A percentile compares a stretch with the other conserved stretches of the same genome.
These are phyloP conservation scores for Papilio polytes DNA, from an alignment of 1,140 invertebrate species.

Conservation along the genomic window DNA sequence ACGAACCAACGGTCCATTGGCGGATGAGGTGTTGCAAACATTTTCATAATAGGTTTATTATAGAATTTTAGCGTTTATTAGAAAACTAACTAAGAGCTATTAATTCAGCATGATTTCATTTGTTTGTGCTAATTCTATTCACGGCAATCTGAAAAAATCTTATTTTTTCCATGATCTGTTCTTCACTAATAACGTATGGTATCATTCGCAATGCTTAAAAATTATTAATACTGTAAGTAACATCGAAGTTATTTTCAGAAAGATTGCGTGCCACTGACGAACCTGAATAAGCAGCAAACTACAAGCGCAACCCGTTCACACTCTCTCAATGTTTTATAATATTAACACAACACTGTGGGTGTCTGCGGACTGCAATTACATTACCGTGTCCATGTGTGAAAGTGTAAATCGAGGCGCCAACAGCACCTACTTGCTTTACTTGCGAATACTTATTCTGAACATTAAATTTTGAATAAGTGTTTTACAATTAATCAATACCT, in stretches of 20 bases:
- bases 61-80: background rate
- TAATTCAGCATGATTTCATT: constrained; percentile 16
- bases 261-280: constrained; percentile 59
- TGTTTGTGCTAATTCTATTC: background rate
- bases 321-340: constrained; percentile 46
- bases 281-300: constrained; percentile 55
- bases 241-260: constrained; percentile 54
- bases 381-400: constrained; percentile 51
- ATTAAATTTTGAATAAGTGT: background rate
- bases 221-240: constrained; percentile 23
- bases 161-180: background rate
- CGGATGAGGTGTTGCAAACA: constrained; percentile 51
- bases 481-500: background rate
- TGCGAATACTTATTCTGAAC: background rate
- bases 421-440: background rate
- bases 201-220: constrained; percentile 4
- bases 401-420: constrained; percentile 56
- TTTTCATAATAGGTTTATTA: constrained; percentile 44
- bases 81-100: background rate
- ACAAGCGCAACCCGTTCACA: constrained; percentile 52
- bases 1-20: constrained; percentile 50
- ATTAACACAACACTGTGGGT: constrained; percentile 48
- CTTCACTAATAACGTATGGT: background rate
- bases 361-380: constrained; percentile 38
- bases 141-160: background rate